Evolutionary conservation across 1,140 invertebrate species (phyloP), one percentile per base, ranked within the genome.

Genomic region (Heliconius himera): DNA sequence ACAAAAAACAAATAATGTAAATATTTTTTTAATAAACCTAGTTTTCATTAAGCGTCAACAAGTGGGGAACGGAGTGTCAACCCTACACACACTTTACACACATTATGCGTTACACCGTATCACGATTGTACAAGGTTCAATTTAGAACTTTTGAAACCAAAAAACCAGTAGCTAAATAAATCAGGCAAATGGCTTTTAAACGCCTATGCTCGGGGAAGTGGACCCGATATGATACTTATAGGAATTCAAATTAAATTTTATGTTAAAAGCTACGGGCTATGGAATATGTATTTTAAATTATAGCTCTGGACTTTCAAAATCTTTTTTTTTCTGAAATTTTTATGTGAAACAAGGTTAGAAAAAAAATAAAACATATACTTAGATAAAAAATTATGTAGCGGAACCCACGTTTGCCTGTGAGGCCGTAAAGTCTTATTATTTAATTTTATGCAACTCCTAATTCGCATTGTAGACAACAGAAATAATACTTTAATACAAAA

Each of bases 211-310:
- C 54, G 54, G 54, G 51, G 54, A 60, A 26, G 54, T 22, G 20
- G n/a, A 26, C 8, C n/a, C 54, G 54, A 60, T 60, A 60, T 60
- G 8, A 60, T 60, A 60, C 54, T 60, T 60, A 60, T 60, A 60
- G 54, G 54, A 60, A 60, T 60, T 60, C 54, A 26, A 60, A 60
- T 60, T 60, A 60, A 26, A 22, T 60, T 60, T 60, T 60, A 60
- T 60, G 54, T n/a, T 20, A 51, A 51, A 51, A 18, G 49, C 49
- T 51, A 51, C 49, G 18, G 49, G 6, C 49, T 20, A 51, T 51
- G 49, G 18, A 20, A 18, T 8, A 26, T 26, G 26, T 26, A 51
- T 51, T 51, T 51, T n/a, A 22, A 60, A 60, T 26, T 60, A 60
- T 60, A 60, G 8, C 54, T 22, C n/a, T 56, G 54, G 54, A 56